Evolutionary conservation across 1,140 invertebrate species (phyloP).

Genomic region (Drosophila subpulchrella): DNA sequence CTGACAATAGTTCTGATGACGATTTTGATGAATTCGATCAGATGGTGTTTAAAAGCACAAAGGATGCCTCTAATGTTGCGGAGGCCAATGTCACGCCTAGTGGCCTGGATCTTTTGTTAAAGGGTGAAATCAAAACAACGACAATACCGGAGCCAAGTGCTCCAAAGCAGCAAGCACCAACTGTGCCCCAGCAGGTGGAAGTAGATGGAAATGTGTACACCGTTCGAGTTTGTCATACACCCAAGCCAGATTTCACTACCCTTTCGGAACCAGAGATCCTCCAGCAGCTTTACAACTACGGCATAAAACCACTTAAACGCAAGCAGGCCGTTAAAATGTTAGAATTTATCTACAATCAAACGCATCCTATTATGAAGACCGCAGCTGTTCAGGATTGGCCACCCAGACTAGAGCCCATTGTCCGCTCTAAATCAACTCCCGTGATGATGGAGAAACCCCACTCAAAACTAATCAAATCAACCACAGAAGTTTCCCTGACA

Average conservation of each 20-base stretch:
- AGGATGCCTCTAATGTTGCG: background rate
- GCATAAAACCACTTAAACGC: conserved; percentile 77
- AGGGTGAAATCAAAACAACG: conserved; percentile 58
- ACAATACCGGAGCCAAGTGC: background rate
- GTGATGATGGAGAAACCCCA: background rate
- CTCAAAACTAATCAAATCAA: background rate
- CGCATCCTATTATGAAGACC: conserved; percentile 67
- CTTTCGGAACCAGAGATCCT: conserved; percentile 62
- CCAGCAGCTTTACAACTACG: conserved; percentile 73
- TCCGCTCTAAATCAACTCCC: conserved; percentile 55
- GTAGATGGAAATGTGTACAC: conserved; percentile 63
- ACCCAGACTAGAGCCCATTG: background rate
- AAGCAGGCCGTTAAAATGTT: conserved; percentile 78
- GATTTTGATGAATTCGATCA: conserved; percentile 66
- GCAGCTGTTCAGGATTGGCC: background rate
- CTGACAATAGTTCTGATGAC: conserved; percentile 22
- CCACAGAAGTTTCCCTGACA: conserved; percentile 23
- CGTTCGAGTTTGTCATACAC: conserved; percentile 38
- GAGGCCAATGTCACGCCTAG: conserved; percentile 44
- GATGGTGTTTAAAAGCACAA: conserved; percentile 44
- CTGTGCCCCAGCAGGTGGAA: conserved; percentile 45
- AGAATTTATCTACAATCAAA: conserved; percentile 82
- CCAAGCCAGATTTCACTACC: conserved; percentile 64
- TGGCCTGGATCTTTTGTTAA: conserved; percentile 65
- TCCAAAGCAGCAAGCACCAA: background rate